phyloP scores from a whole-genome alignment of 2,113 vertebrate genomes.

The Hemibagrus wyckioides region DNA sequence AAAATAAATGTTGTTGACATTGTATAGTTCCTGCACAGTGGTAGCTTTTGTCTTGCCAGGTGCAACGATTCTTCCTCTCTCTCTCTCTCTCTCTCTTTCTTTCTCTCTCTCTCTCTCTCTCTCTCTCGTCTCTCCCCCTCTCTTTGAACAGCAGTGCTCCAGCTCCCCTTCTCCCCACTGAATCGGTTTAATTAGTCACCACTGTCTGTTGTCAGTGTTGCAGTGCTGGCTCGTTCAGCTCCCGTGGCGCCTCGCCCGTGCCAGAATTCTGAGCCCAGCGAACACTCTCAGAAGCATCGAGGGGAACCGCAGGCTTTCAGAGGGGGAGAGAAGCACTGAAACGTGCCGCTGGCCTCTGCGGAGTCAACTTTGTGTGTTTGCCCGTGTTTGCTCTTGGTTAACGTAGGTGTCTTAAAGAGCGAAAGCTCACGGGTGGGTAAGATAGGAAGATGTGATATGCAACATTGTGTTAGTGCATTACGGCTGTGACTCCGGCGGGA shows the following conservation, averaged over 20 bases:
- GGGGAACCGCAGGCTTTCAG: constrained; percentile 24
- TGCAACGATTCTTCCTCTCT: constrained; percentile 57
- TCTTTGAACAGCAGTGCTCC: constrained; percentile 17
- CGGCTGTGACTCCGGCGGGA: not conserved
- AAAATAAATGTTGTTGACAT: constrained; percentile 68
- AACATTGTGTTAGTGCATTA: not conserved
- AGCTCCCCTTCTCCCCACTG: constrained; percentile 2
- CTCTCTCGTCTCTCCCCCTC: not conserved
- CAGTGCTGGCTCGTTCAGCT: constrained; percentile 28
- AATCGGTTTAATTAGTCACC: constrained; percentile 52
- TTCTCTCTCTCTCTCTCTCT: not conserved
- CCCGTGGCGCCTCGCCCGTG: constrained; percentile 22
- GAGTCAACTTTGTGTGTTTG: constrained; percentile 20
- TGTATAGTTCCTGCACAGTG: constrained; percentile 59
- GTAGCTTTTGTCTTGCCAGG: constrained; percentile 68
- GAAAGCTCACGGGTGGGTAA: constrained; percentile 1
- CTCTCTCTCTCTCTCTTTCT: not conserved
- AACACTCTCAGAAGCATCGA: constrained; percentile 23
- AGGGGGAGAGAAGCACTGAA: constrained; percentile 25
- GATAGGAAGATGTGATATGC: not conserved
- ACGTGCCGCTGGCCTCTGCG: not conserved
- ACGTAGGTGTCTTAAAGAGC: not conserved
- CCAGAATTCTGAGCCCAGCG: constrained; percentile 25
- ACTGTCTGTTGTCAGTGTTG: constrained; percentile 51
- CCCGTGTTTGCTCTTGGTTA: constrained; percentile 23